Percentiles rank a stretch among this genome's conserved stretches.
These are phyloP conservation scores for Clupea harengus DNA, from an alignment of 2,113 vertebrate species.

Conservation along the genomic window DNA sequence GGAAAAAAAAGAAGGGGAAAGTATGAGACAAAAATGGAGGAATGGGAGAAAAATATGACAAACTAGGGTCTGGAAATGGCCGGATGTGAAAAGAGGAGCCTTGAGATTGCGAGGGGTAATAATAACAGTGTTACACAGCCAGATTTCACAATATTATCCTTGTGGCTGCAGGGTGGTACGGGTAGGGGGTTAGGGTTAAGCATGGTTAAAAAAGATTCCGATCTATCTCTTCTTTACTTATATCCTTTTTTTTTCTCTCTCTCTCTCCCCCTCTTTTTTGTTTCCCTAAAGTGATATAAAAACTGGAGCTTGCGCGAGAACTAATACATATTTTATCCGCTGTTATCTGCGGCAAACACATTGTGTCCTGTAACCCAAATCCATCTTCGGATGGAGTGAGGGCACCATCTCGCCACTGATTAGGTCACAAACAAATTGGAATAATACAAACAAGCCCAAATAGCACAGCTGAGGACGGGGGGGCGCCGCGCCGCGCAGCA, in stretches of 20 bases:
- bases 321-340: conserved; percentile 76
- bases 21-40: conserved; percentile 77
- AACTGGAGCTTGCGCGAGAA: conserved; percentile 52
- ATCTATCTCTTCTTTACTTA: conserved; percentile 35
- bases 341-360: conserved; percentile 52
- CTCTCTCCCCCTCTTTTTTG: conserved; percentile 60
- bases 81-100: conserved; percentile 50
- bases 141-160: conserved; percentile 75
- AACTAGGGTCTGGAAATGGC: conserved; percentile 73
- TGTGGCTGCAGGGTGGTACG: conserved; percentile 33
- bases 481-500: too few relatives aligned
- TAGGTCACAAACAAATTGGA: conserved; percentile 61
- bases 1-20: conserved; percentile 73
- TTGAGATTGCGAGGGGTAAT: conserved; percentile 42
- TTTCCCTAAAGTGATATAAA: conserved; percentile 64
- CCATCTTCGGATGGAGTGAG: background rate
- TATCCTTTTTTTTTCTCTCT: conserved; percentile 37
- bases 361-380: conserved; percentile 50
- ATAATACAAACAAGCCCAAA: conserved; percentile 54
- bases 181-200: background rate
- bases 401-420: conserved; percentile 52
- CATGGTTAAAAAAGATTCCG: conserved; percentile 59
- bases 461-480: background rate
- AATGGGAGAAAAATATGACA: conserved; percentile 67
- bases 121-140: conserved; percentile 57